phyloP scores from a whole-genome alignment of 2,113 vertebrate species.

The Leucopsar rothschildi region DNA sequence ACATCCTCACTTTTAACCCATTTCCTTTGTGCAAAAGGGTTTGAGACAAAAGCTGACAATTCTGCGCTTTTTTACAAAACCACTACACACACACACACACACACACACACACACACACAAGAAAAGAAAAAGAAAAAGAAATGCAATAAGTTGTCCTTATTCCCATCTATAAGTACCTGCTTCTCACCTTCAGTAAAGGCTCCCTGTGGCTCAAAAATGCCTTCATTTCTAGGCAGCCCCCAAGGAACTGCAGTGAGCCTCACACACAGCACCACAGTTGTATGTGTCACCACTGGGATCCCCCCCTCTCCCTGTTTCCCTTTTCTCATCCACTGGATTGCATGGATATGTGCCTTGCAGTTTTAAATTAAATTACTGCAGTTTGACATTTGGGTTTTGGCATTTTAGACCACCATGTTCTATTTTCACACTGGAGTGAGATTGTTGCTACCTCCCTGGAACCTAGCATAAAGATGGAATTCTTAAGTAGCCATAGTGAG shows the following conservation, averaged over 20 bases:
- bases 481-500: neutral
- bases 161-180: neutral
- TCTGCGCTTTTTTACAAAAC: neutral
- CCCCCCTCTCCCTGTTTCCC: neutral
- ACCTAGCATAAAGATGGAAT: neutral
- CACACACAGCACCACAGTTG: neutral
- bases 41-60: neutral
- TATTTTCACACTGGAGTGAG: neutral
- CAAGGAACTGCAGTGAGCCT: neutral
- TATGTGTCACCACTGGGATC: neutral
- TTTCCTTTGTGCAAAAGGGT: neutral
- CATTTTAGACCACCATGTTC: neutral
- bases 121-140: neutral
- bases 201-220: neutral
- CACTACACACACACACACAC: accelerated
- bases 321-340: neutral
- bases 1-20: neutral
- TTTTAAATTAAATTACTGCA: neutral
- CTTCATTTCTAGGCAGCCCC: neutral
- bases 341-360: neutral
- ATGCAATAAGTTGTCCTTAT: neutral
- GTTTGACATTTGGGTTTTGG: neutral
- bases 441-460: neutral
- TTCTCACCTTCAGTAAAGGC: neutral
- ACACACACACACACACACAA: accelerated